Base-by-base conservation (phyloP, 2,113 vertebrate genomes). In the Pterocles gutturalis region DNA sequence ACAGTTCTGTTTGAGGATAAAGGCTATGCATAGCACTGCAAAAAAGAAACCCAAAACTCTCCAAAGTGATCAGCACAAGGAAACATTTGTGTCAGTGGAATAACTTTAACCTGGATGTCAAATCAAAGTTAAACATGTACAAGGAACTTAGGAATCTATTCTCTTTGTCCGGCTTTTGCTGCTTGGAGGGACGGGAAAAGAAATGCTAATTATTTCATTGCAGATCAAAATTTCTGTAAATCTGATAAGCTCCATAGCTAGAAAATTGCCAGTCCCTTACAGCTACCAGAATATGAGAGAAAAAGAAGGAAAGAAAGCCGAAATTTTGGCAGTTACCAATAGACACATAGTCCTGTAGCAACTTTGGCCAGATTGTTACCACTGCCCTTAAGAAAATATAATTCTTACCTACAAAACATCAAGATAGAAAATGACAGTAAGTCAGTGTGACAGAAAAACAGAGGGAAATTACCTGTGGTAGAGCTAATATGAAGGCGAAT, bases 1-100 rank as follows among this genome's bases (percentile, higher is more conserved):
- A 91, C 12, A 98, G 82, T 76, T 99, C 99, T 36, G 97, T 97
- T 64, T 98, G 98, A 94, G 98, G 95, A 84, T 97, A 98, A 93
- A 98, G 97, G 46, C 96, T 97, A 46, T 98, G 98, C 78, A 98
- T 62, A 58, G 98, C 77, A 12, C 98, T 98, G 85, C 93, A 91
- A 95, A 96, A 86, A 95, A 77, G 79, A 91, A 97, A 94, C 28
- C 60, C 96, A 94, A 45, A 96, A 89, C 34, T 83, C 46, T 94
- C 43, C 69, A 89, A 88, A 90, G 69, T 89, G 81, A 95, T 76
- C 62, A 75, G 57, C 53, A 72, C 28, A 83, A 76, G 22, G 36
- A 61, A 89, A 72, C 28, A 53, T 61, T 79, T 45, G 9, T 73
- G 12, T 75, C 61, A 71, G 73, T 16, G 72, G 15, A 85, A 65